Percentiles rank a stretch among this genome's conserved stretches.
These are phyloP conservation scores for Julus scandinavius DNA, from an alignment of 2,888 invertebrate genomes.

Conservation along the genomic window DNA sequence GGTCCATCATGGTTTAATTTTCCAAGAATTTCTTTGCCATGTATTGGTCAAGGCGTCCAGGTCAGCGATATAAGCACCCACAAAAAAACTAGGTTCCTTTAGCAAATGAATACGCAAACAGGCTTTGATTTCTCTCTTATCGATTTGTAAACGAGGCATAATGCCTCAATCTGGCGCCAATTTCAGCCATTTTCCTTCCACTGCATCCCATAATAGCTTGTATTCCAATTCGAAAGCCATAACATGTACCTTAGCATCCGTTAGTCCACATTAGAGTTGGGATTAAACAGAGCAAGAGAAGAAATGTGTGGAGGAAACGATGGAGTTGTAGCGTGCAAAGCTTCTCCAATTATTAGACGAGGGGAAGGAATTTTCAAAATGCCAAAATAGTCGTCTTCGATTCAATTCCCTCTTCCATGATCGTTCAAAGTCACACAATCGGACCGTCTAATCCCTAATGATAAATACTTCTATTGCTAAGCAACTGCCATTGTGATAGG, in stretches of 20 bases:
- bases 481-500: not conserved
- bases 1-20: not conserved
- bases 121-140: slow-evolving; percentile 9
- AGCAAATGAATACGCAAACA: slow-evolving; percentile 24
- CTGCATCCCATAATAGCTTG: not conserved
- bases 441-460: slow-evolving; percentile 43
- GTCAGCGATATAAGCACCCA: not conserved
- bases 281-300: not conserved
- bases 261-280: not conserved
- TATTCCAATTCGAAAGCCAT: slow-evolving; percentile 10
- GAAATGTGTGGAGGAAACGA: not conserved
- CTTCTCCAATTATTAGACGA: not conserved
- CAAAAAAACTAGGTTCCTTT: not conserved
- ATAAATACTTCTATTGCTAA: slow-evolving; percentile 43
- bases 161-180: slow-evolving; percentile 19
- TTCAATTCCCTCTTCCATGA: not conserved
- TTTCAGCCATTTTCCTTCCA: slow-evolving; percentile 9
- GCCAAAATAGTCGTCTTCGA: slow-evolving; percentile 14
- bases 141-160: not conserved
- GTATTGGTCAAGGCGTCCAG: not conserved
- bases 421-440: slow-evolving; percentile 8
- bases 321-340: not conserved
- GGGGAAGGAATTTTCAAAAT: slow-evolving; percentile 41
- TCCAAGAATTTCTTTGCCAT: not conserved
- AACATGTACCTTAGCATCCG: slow-evolving; percentile 9